Base-by-base conservation (phyloP, 1,140 invertebrate species). In the Euwallacea fornicatus region DNA sequence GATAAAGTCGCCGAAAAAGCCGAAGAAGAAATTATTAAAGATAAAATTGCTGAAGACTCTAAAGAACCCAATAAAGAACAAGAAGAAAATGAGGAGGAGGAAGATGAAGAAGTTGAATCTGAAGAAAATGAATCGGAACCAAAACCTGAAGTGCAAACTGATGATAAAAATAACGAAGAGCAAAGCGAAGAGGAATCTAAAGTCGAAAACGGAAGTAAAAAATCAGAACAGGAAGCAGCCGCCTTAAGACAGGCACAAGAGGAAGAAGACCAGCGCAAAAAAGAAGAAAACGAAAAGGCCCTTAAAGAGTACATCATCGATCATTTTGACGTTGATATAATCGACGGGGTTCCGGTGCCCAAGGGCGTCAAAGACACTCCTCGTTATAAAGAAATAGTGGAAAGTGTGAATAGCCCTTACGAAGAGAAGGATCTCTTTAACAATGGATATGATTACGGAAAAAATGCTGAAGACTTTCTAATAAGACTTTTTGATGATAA, bases 241-340 rank as follows among this genome's bases (percentile, higher is more conserved):
- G 41, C 59, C 6, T n/a, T 41, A 66, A 55, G 55, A n/a, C 8
- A 33, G 8, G 9, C 33, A 0, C 15, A 61, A 43, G 59, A 47
- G 8, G 66, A 70, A 54, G 55, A 60, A 58, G 67, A 66, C 58
- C 64, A 71, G n/a, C 33, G 15, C 2, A 58, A 61, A 56, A 53
- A 42, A 15, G 15, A 67, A 33, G 66, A 72, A 55, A 68, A 75
- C 43, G 73, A 75, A 58, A 75, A 72, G 56, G 33, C 33, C 11
- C 41, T 75, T 8, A 66, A 58, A 33, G 68, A 73, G 9, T 68
- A 66, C 9, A 72, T 72, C n/a, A 44, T 54, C 33, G 59, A 72
- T 9, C 58, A 72, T 50, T 72, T 72, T 41, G 71, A 67, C 42
- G 71, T 72, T 33, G 71, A 72, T 55, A 33, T 44, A n/a, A 63